Evolutionary conservation across 2,113 vertebrate genomes (phyloP).

Genomic region (Gallinago undulata): DNA sequence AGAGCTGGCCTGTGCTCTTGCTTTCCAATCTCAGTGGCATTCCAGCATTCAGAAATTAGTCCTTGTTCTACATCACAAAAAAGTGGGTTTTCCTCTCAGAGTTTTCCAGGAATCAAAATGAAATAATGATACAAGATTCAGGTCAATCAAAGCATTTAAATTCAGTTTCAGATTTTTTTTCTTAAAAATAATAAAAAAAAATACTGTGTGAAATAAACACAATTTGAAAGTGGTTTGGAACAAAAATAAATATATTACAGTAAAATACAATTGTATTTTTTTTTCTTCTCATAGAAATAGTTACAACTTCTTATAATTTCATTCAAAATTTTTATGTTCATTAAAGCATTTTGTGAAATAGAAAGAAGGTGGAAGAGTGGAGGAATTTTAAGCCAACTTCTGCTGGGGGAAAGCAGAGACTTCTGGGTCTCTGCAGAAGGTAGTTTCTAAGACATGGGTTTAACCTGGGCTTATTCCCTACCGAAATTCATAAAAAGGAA

Average conservation of each 20-base stretch:
- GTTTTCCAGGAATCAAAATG: background rate
- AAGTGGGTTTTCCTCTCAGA: background rate
- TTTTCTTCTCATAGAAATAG: background rate
- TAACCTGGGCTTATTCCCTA: background rate
- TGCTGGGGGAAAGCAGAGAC: background rate
- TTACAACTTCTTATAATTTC: background rate
- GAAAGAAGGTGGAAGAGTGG: background rate
- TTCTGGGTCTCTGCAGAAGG: background rate
- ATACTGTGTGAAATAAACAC: background rate
- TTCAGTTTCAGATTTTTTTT: background rate
- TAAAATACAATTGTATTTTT: background rate
- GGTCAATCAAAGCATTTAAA: background rate
- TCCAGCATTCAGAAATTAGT: background rate
- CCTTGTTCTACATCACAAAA: background rate
- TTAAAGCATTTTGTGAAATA: background rate
- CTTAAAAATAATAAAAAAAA: background rate
- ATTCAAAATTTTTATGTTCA: background rate
- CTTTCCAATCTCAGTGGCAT: background rate
- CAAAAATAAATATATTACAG: background rate
- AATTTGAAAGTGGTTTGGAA: background rate
- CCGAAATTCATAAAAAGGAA: background rate
- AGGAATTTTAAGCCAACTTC: background rate
- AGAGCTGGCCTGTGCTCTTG: background rate
- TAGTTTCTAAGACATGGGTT: background rate
- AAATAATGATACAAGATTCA: background rate